Base-by-base conservation (phyloP, 2,888 invertebrate genomes). In the Apotomis capreana region DNA sequence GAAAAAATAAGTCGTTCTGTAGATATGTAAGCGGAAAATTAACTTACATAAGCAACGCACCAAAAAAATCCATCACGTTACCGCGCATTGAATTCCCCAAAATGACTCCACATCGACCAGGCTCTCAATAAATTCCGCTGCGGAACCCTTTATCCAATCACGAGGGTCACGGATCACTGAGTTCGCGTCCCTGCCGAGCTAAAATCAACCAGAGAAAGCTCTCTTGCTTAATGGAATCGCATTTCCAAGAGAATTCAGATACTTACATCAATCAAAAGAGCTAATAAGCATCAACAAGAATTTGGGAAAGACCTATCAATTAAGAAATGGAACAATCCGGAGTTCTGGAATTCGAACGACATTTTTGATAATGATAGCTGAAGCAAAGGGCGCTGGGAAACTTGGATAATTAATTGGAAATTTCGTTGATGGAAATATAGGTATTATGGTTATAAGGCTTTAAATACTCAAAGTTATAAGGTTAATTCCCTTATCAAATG, bases 101-200 rank as follows among this genome's bases (percentile, higher is more conserved):
- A 69, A 76, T 76, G 74, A 76, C 70, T 69, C 67, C 63, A 69
- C 70, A 37, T n/a, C 44, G 44, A 62, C 57, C 49, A 55, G 57
- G 15, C 68, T 74, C 77, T 80, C 78, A 76, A 77, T 76, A 76
- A 78, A 81, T 79, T 79, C 81, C 77, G 74, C 75, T 78, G 74
- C 78, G 76, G 83, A 84, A 87, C 85, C 88, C 88, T 88, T 89
- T 87, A 88, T 89, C 87, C 89, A 89, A 90, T 89, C 89, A 88
- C 81, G 77, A 78, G 76, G 78, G 82, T 81, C 80, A 82, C 89
- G 86, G 87, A 87, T 88, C 89, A 87, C 81, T 83, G 86, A 82
- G 74, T 78, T 69, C 72, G 76, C 76, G 78, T 77, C 81, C 77
- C 77, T 74, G 74, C 76, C 75, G 80, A 82, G 81, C 80, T 81